A percentile compares a stretch with the other conserved stretches of the same genome.
Conservation (phyloP, 2,113 vertebrate genomes). For the Agapornis roseicollis region DNA sequence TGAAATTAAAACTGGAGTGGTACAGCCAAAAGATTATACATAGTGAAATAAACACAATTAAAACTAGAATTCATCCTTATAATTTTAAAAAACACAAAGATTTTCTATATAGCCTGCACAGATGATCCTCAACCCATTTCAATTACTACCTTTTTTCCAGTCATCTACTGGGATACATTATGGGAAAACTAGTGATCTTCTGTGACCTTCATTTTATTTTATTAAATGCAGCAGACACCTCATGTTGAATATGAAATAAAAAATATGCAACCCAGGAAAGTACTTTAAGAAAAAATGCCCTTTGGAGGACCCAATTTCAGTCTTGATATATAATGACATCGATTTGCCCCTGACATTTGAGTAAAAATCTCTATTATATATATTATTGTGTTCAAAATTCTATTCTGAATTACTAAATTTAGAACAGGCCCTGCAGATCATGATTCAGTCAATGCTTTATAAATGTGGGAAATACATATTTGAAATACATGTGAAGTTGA, state of each 20-base stretch:
- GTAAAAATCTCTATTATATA: constrained; percentile 47
- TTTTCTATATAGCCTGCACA: neutral
- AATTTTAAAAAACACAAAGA: constrained; percentile 9
- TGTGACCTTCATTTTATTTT: constrained; percentile 68
- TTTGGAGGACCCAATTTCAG: constrained; percentile 39
- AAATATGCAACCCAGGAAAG: constrained; percentile 62
- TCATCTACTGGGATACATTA: constrained; percentile 30
- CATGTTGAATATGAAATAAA: constrained; percentile 63
- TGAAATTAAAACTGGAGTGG: neutral
- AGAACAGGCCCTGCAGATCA: neutral
- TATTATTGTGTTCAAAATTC: constrained; percentile 36
- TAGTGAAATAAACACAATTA: constrained; percentile 16
- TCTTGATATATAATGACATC: constrained; percentile 4
- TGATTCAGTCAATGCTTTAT: neutral
- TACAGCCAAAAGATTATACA: neutral
- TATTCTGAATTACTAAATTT: neutral
- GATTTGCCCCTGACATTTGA: constrained; percentile 34
- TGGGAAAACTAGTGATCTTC: constrained; percentile 42
- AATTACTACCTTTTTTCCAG: constrained; percentile 65
- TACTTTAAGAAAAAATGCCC: constrained; percentile 60
- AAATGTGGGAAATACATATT: neutral
- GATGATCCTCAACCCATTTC: constrained; percentile 47
- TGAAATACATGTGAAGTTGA: neutral
- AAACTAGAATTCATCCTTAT: neutral
- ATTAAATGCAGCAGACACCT: constrained; percentile 73